Evolutionary conservation across 1,140 invertebrate genomes (phyloP).

Genomic region (Acromyrmex heyeri): DNA sequence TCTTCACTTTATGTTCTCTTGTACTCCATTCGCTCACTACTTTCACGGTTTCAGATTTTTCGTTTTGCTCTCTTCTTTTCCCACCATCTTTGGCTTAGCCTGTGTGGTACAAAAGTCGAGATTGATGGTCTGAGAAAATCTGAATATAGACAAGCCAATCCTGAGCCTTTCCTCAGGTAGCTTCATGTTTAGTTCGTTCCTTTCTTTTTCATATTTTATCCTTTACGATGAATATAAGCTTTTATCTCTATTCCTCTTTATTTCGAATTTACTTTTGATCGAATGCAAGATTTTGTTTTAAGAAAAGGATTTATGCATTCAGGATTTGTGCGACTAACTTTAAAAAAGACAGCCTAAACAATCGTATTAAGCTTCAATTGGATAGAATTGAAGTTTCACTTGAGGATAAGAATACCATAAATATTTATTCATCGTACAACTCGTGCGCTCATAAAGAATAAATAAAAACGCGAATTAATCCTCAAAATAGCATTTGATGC

Average conservation of each 20-base stretch:
- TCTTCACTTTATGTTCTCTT: conserved; percentile 31
- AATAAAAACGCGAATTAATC: background rate
- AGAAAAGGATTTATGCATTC: background rate
- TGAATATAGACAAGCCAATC: conserved; percentile 35
- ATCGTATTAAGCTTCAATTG: background rate
- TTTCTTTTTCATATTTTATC: conserved; percentile 26
- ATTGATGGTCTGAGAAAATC: conserved; percentile 54
- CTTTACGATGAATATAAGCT: background rate
- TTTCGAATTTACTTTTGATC: conserved; percentile 7
- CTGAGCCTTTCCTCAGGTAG: background rate
- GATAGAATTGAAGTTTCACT: background rate
- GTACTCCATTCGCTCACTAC: conserved; percentile 32
- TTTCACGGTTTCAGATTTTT: conserved; percentile 37
- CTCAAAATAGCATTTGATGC: background rate
- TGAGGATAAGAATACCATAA: no score
- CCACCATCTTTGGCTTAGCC: conserved; percentile 33
- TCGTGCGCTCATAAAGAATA: background rate
- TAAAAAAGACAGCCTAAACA: background rate
- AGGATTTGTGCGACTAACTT: background rate
- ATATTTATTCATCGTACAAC: background rate
- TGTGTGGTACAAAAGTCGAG: conserved; percentile 28
- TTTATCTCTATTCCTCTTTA: conserved; percentile 8
- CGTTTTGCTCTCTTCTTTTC: conserved; percentile 21
- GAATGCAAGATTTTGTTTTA: background rate
- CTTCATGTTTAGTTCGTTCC: background rate